Conservation (phyloP, 2,113 vertebrate species). For the Numida meleagris region DNA sequence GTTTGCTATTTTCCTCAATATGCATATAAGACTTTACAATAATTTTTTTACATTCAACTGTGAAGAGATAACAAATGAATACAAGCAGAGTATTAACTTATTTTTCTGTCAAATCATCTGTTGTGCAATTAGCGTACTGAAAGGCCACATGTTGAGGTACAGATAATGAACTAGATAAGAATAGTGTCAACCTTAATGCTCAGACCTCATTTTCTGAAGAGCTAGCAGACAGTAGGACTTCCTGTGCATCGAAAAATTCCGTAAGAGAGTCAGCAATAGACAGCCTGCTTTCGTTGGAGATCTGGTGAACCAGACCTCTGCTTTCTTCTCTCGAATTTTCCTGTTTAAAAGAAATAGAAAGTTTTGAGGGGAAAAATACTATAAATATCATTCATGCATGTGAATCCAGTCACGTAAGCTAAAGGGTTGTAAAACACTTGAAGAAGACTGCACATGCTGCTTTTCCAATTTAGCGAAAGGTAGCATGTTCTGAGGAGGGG, state of each 20-base stretch:
- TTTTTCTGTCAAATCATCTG: background rate
- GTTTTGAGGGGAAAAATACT: background rate
- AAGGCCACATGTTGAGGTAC: background rate
- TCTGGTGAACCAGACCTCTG: slow-evolving; percentile 89
- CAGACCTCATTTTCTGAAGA: slow-evolving; percentile 98
- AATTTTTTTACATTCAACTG: background rate
- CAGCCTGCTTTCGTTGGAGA: slow-evolving; percentile 92
- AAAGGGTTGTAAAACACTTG: background rate
- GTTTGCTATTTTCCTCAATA: background rate
- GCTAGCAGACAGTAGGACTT: slow-evolving; percentile 93
- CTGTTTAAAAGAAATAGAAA: slow-evolving; percentile 73
- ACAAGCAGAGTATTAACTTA: background rate
- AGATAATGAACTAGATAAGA: background rate
- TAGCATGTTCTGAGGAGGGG: background rate
- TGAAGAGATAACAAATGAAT: background rate
- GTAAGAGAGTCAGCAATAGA: slow-evolving; percentile 94
- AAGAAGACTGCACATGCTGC: background rate
- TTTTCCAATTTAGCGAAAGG: background rate
- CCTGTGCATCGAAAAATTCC: slow-evolving; percentile 97
- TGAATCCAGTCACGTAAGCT: background rate
- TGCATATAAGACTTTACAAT: background rate
- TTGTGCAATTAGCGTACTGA: background rate
- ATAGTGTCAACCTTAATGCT: background rate
- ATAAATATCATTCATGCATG: background rate
- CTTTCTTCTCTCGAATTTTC: slow-evolving; percentile 83